Base-by-base conservation (phyloP, 2,797 vertebrate genomes). In the Acipenser ruthenus region DNA sequence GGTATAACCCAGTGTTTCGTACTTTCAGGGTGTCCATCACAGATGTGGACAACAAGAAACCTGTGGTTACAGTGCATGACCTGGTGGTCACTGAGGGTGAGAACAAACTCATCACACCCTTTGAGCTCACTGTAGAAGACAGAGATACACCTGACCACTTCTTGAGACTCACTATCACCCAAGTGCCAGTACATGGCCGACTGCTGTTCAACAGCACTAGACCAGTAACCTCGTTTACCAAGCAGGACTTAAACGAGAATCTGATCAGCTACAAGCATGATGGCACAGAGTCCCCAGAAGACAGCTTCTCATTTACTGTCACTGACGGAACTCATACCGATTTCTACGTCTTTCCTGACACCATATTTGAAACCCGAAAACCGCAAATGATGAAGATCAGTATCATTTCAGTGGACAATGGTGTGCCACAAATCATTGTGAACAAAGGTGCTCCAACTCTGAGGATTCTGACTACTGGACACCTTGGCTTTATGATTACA, bases 21-120 rank as follows among this genome's bases (percentile, higher is more conserved):
- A 99, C 95, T 1, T 99, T 99, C 76, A 91, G 94, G 18, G 89
- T 99, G 76, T 95, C 94, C 67, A 98, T 99, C 69, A 86, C 85
- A 0, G 95, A 94, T 0, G 95, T 99, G 56, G 96, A 99, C 82
- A 99, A 99, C 69, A 99, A 96, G 77, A 98, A 96, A 72, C 95
- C 96, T 0, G 90, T 99, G 6, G 79, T 99, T 68, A 95, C 92
- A 6, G 82, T 97, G 56, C 93, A 95, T 11, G 79, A 84, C 6
- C 84, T 99, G 67, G 75, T 87, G 11, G 88, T 95, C 76, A 92
- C 81, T 0, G 96, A 99, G 75, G 90, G 90, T 6, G 93, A 93
- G 64, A 90, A 83, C 71, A 97, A 95, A 74, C 84, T 99, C 61
- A 95, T 99, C 79, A 98, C 96, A 0, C 96, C 96, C 1, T 99